phyloP scores from a whole-genome alignment of 2,888 invertebrate species.

The Axea sp. region DNA sequence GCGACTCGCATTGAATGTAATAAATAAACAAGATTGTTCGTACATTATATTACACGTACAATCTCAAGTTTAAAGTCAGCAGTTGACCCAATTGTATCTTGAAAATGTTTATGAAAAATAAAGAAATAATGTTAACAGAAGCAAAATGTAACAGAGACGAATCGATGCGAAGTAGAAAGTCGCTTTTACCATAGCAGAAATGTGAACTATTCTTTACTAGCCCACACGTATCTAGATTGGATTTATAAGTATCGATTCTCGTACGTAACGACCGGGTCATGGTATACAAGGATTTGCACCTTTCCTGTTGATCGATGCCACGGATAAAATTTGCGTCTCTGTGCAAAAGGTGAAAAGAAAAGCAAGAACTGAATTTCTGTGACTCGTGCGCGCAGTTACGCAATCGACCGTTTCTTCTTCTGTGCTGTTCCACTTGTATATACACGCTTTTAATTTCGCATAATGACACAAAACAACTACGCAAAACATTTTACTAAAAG shows the following conservation, averaged over 20 bases:
- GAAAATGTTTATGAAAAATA: conserved; percentile 16
- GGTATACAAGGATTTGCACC: conserved; percentile 63
- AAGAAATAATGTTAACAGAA: conserved; percentile 50
- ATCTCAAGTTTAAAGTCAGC: no score
- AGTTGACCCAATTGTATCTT: not conserved
- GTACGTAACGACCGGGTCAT: conserved; percentile 61
- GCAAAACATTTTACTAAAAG: no score
- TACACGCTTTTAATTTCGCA: conserved; percentile 26
- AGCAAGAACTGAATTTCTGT: conserved; percentile 58
- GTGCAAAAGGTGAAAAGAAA: conserved; percentile 61
- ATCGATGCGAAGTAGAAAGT: conserved; percentile 56
- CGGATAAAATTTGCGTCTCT: conserved; percentile 62
- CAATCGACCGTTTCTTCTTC: conserved; percentile 38
- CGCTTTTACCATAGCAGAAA: conserved; percentile 56
- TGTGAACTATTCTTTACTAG: conserved; percentile 60
- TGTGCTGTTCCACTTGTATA: conserved; percentile 36
- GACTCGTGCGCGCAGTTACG: conserved; percentile 52
- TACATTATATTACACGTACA: no score
- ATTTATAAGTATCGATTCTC: conserved; percentile 61
- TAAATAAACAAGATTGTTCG: no score
- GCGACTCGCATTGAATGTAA: no score
- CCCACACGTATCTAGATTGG: conserved; percentile 61
- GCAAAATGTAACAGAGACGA: conserved; percentile 58
- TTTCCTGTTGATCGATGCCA: conserved; percentile 61
- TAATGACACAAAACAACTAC: no score